Base-by-base conservation (phyloP, 2,888 invertebrate genomes). In the Leptopterna dolabrata region DNA sequence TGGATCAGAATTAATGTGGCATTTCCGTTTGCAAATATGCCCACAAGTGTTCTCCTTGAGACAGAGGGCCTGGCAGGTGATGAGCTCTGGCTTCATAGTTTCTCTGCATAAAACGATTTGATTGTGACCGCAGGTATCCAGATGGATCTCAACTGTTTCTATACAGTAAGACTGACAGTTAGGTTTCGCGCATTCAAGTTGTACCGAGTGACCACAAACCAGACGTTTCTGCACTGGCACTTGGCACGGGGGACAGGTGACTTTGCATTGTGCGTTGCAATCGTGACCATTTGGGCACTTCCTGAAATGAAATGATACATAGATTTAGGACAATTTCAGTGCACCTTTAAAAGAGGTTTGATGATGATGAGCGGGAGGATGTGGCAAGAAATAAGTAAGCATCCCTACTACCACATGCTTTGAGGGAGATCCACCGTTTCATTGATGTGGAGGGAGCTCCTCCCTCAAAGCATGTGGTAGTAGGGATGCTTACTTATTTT, bases 1-100 rank as follows among this genome's bases (percentile, higher is more conserved):
- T 41, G 47, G 90, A 6, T 86, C 93, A 87, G 93, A 36, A n/a
- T 51, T 9, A 13, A 88, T 36, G 27, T 83, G 76, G 3, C 89
- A 84, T 55, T 87, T 45, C 63, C 55, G 1, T 76, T 29, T 84
- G 71, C 76, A 86, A 16, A 63, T 13, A 51, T 73, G 87, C 29
- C 13, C 73, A 36, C 85, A 91, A 87, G 47, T 83, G 89, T 2
- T 47, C 9, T 51, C 36, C n/a, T 41, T 24, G 13, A 14, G 51
- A 29, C 87, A 87, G 27, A 55, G 13, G 7, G 87, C 55, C 14
- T 81, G 63, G 24, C 87, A 87, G 36, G 7, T 7, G n/a, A n/a
- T n/a, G n/a, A n/a, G n/a, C n/a, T n/a, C n/a, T n/a, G n/a, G n/a
- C n/a, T n/a, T n/a, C n/a, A 41, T 24, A 11, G 76, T 76, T 0